Percentiles rank a stretch among this genome's conserved stretches.
Conservation (phyloP, 2,113 vertebrate genomes). For the Catharus bicknelli region DNA sequence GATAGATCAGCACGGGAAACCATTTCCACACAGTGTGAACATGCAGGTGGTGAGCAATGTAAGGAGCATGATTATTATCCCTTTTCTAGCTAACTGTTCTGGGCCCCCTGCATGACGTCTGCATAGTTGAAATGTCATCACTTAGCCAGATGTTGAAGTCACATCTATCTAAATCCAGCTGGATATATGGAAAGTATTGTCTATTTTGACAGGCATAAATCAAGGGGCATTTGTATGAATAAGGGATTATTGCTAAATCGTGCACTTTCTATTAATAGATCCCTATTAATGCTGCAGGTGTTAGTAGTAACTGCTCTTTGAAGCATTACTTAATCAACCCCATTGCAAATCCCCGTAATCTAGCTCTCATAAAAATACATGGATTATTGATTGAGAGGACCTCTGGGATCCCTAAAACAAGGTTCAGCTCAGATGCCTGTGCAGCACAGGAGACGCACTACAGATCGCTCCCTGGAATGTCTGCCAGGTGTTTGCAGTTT, state of each 20-base stretch:
- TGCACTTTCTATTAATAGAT: constrained; percentile 73
- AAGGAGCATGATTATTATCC: constrained; percentile 49
- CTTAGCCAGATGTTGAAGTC: constrained; percentile 71
- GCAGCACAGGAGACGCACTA: constrained; percentile 54
- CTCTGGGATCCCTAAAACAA: constrained; percentile 74
- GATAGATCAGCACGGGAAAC: constrained; percentile 63
- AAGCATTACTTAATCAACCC: constrained; percentile 74
- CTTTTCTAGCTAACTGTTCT: constrained; percentile 31
- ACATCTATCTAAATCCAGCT: constrained; percentile 42
- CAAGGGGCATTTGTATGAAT: constrained; percentile 59
- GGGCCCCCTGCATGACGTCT: constrained; percentile 43
- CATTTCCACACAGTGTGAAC: constrained; percentile 40
- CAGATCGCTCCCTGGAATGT: constrained; percentile 61
- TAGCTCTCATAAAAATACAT: constrained; percentile 76
- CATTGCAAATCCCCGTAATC: constrained; percentile 78
- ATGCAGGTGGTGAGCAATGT: constrained; percentile 48
- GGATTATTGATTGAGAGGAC: constrained; percentile 81
- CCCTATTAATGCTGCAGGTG: constrained; percentile 78
- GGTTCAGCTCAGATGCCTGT: constrained; percentile 58
- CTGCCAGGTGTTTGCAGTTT: constrained; percentile 73
- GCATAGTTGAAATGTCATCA: constrained; percentile 59
- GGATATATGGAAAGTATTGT: constrained; percentile 43
- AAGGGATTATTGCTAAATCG: constrained; percentile 61
- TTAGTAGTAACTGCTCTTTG: constrained; percentile 68
- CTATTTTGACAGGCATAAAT: constrained; percentile 62